Evolutionary conservation across 35 echinoderm and acorn worm genomes (phyloP).

Genomic region (Diadema setosum): DNA sequence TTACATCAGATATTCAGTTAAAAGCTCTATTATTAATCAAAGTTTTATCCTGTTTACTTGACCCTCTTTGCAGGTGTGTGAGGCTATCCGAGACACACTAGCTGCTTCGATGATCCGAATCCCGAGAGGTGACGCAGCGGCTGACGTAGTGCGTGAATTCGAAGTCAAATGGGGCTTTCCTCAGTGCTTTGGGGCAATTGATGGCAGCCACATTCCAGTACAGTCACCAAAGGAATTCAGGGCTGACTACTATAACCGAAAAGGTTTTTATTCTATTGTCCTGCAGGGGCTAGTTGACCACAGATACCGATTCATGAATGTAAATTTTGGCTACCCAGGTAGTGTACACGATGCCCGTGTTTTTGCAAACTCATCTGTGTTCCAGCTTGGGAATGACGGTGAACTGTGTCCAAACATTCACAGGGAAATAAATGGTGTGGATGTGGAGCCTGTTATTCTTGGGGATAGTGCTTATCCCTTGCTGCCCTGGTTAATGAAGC

Average conservation of each 20-base stretch:
- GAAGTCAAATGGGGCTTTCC: neutral
- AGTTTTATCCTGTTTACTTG: neutral
- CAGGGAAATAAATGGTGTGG: neutral
- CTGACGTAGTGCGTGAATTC: neutral
- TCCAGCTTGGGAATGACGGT: neutral
- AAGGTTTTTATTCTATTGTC: neutral
- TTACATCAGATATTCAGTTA: neutral
- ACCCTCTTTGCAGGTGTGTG: neutral
- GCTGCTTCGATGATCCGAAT: neutral
- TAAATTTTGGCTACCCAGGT: slow-evolving; percentile 17
- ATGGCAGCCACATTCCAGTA: slow-evolving; percentile 62
- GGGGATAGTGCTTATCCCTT: slow-evolving; percentile 11
- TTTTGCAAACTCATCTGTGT: neutral
- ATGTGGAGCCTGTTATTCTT: neutral
- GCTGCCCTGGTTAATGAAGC: neutral
- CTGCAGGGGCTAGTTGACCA: neutral
- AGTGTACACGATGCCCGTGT: slow-evolving; percentile 17
- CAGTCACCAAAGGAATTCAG: neutral
- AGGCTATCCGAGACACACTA: neutral
- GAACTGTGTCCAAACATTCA: neutral
- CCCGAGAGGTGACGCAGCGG: neutral
- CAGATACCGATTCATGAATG: slow-evolving; percentile 15
- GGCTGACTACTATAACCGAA: slow-evolving; percentile 5
- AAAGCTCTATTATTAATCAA: neutral
- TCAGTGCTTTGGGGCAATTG: slow-evolving; percentile 45